Conservation (phyloP, 1,140 invertebrate genomes). For the Thereuonema tuberculata region DNA sequence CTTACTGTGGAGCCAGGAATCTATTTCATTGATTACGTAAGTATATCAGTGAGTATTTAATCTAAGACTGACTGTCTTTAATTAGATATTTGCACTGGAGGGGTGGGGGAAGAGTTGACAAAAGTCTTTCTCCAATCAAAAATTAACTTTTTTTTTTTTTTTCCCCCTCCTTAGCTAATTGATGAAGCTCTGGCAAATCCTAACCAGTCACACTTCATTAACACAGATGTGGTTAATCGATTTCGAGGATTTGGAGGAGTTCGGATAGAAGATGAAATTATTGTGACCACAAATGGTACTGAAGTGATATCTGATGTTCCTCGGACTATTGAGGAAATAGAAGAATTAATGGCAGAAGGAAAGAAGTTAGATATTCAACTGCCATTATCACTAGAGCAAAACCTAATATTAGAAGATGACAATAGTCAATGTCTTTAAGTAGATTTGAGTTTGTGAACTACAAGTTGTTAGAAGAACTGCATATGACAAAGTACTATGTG, state of each 20-base stretch:
- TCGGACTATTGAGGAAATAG: constrained; percentile 69
- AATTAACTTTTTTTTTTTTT: too few relatives aligned
- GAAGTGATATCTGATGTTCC: constrained; percentile 81
- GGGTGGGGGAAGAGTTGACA: too few relatives aligned
- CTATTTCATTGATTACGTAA: constrained; percentile 78
- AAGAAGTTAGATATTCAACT: constrained; percentile 19
- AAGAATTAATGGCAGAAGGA: constrained; percentile 50
- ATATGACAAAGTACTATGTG: too few relatives aligned
- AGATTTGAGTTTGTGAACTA: too few relatives aligned
- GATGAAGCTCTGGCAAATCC: constrained; percentile 35
- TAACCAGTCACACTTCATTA: constrained; percentile 53
- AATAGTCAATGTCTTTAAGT: too few relatives aligned
- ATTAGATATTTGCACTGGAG: too few relatives aligned
- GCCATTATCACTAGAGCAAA: too few relatives aligned
- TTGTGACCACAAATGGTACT: constrained; percentile 66
- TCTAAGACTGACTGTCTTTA: too few relatives aligned
- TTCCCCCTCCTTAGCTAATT: constrained; percentile 34
- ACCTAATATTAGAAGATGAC: too few relatives aligned
- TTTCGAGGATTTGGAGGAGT: constrained; percentile 83
- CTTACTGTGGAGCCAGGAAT: constrained; percentile 94
- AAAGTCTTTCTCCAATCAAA: too few relatives aligned
- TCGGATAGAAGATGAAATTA: constrained; percentile 90
- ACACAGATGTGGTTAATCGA: constrained; percentile 49
- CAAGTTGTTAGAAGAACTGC: too few relatives aligned
- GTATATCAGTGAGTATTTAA: constrained; percentile 17